Percentiles rank a stretch among this genome's conserved stretches.
Evolutionary conservation across 2,113 vertebrate genomes (phyloP).

Genomic region (Alectura lathami): DNA sequence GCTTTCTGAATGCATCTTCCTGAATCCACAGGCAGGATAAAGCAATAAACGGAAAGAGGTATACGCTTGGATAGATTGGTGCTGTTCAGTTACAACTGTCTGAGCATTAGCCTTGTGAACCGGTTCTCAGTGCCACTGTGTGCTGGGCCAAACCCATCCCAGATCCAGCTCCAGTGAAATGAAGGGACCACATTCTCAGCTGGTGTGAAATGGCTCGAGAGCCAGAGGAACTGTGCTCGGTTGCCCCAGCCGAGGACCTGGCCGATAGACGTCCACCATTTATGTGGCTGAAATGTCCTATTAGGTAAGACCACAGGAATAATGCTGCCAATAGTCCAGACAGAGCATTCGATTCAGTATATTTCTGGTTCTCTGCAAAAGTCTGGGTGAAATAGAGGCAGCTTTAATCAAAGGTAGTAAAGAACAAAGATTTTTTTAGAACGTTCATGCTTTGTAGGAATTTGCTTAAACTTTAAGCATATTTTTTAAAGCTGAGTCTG

Average conservation of each 20-base stretch:
- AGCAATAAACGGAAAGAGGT: constrained; percentile 45
- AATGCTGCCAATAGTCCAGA: constrained; percentile 17
- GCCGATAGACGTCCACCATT: not conserved
- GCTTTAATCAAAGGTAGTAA: constrained; percentile 16
- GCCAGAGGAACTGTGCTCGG: not conserved
- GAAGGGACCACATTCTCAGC: constrained; percentile 29
- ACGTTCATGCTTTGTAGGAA: not conserved
- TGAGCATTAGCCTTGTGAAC: not conserved
- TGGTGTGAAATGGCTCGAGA: not conserved
- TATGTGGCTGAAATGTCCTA: constrained; percentile 23
- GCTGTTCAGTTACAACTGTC: not conserved
- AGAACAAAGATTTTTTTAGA: not conserved
- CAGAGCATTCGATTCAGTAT: not conserved
- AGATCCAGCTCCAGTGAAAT: constrained; percentile 38
- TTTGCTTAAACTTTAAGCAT: not conserved
- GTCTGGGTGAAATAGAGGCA: constrained; percentile 14
- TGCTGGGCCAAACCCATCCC: not conserved
- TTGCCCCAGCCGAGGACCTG: constrained; percentile 23
- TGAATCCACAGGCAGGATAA: constrained; percentile 35
- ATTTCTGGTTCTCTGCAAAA: not conserved
- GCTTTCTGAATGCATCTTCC: constrained; percentile 7
- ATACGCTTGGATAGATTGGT: not conserved
- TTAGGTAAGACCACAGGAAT: constrained; percentile 39
- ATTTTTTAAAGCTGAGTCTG: constrained; percentile 50
- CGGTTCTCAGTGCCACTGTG: not conserved